Conservation (phyloP, 2,797 vertebrate species). For the Oceanodroma leucorhoa region DNA sequence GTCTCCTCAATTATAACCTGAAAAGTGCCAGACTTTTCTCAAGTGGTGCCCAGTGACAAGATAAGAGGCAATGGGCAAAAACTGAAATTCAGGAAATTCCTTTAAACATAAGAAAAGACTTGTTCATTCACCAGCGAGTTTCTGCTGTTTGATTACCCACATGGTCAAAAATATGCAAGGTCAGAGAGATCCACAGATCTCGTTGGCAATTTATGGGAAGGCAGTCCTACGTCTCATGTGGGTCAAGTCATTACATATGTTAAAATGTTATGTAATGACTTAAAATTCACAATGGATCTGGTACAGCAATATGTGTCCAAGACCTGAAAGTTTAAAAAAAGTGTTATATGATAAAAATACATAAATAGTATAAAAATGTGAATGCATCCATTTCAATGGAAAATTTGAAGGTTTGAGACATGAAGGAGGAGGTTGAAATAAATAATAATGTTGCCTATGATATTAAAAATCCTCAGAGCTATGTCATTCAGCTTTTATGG, state of each 20-base stretch:
- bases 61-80: not conserved
- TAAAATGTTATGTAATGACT: not conserved
- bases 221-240: not conserved
- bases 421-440: not conserved
- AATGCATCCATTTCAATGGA: not conserved
- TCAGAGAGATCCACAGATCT: not conserved
- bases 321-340: not conserved
- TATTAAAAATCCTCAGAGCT: not conserved
- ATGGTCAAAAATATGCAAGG: not conserved
- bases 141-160: not conserved
- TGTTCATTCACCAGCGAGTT: not conserved
- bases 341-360: not conserved
- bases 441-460: not conserved
- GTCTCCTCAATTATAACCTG: not conserved
- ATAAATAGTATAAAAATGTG: not conserved
- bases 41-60: not conserved
- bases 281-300: not conserved
- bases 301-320: not conserved
- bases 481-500: not conserved
- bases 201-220: not conserved
- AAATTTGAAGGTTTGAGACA: not conserved
- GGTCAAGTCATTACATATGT: not conserved
- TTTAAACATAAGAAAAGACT: not conserved
- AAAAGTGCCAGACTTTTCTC: not conserved
- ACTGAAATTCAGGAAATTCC: not conserved